Percentiles rank a stretch among this genome's conserved stretches.
Evolutionary conservation across 2,113 vertebrate genomes (phyloP).

Genomic region (Cathartes aura): DNA sequence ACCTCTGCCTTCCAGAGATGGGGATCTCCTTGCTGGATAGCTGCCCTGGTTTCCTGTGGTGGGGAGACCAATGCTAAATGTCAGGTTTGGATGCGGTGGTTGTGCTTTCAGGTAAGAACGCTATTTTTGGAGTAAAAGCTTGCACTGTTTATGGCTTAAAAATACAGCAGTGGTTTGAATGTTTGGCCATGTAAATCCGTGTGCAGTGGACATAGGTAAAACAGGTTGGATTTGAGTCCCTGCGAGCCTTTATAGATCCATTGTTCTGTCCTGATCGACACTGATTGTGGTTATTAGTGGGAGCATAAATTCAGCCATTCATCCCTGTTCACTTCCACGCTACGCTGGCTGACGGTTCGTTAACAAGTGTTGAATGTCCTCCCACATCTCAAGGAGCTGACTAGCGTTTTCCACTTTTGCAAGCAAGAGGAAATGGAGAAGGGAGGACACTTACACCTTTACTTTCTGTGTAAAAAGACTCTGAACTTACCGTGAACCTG

Average conservation of each 20-base stretch:
- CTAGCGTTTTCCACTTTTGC: background rate
- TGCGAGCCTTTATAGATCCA: background rate
- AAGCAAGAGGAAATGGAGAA: background rate
- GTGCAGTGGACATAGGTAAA: background rate
- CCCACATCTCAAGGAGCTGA: background rate
- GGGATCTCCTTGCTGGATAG: background rate
- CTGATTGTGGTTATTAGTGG: background rate
- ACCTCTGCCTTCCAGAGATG: background rate
- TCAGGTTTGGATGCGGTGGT: background rate
- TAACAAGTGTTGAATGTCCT: background rate
- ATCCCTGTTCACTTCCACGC: fast-evolving
- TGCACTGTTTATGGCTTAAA: background rate
- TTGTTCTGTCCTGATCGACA: background rate
- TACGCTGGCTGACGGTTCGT: fast-evolving
- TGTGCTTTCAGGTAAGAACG: background rate
- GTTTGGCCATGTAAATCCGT: fast-evolving
- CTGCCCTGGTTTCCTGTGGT: background rate
- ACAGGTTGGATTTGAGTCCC: background rate
- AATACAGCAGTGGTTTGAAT: fast-evolving
- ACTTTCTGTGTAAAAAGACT: background rate
- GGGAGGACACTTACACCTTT: background rate
- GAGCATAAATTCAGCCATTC: background rate
- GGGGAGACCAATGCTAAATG: background rate
- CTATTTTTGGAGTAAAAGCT: background rate
- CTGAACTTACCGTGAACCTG: background rate